Evolutionary conservation across 1,140 invertebrate species (phyloP), one percentile per base, ranked within the genome.

Genomic region (Drosophila triauraria): DNA sequence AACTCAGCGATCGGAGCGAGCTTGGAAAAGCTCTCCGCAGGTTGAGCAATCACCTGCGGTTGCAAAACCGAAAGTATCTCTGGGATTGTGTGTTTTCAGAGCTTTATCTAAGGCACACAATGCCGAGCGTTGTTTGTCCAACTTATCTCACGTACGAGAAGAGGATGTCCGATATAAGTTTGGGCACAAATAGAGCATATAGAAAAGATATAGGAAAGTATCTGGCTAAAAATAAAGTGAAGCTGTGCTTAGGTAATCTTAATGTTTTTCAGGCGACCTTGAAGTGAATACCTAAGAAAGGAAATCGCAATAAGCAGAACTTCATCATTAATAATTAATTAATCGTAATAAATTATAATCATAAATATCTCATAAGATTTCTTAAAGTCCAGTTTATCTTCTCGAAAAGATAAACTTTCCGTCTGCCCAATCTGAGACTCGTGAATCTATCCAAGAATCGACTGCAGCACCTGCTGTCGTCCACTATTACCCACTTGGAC

Each of bases 51-150:
- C 51, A 53, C 48, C 67, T 59, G 46, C 65, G 59, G 61, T 87
- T 80, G 76, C 83, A 79, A 82, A 78, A 76, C 53, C 35, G n/a
- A 58, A 69, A 63, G 78, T 76, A 63, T 80, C 57, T 62, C 50
- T 72, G 27, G 65, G 51, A 58, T 58, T 47, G 42, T 48, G 46
- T 80, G 65, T 72, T 72, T 76, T 35, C 23, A 30, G 25, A 80
- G 75, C 58, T 84, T 82, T 85, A 82, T 85, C 82, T 63, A 65
- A 48, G 35, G 60, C 62, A 85, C 60, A 82, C 74, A 82, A 53
- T 38, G 17, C 30, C 20, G 23, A 38, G 23, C 32, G 23, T 40
- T 64, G 58, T 76, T 43, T 58, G 38, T 20, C 30, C 17, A 44
- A 50, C 44, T 30, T 76, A 76, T 76, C 60, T 76, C n/a, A 32